phyloP scores from a whole-genome alignment of 2,888 invertebrate species.

The Rhamphomyia laevipes region DNA sequence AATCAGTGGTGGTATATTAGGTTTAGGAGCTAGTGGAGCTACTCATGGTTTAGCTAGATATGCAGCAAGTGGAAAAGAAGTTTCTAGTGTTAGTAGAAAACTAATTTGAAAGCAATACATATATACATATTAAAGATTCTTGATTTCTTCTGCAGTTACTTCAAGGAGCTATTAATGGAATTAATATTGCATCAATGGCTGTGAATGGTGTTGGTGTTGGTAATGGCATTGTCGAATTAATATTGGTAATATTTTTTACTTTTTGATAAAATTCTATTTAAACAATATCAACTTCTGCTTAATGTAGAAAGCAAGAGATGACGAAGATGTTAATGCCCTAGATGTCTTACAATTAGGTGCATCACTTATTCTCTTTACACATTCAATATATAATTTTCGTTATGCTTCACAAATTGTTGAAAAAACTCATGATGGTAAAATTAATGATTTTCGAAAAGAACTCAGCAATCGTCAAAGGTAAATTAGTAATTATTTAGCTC shows the following conservation, averaged over 20 bases:
- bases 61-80: conserved; percentile 7
- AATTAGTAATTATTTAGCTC: neutral
- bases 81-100: conserved; percentile 17
- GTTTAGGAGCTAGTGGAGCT: conserved; percentile 12
- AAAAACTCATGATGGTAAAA: conserved; percentile 19
- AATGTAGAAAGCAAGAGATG: conserved; percentile 25
- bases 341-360: conserved; percentile 27
- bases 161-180: conserved; percentile 23
- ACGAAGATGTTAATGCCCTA: conserved; percentile 23
- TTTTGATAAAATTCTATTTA: neutral
- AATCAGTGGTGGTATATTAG: conserved; percentile 22
- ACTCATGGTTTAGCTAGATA: conserved; percentile 1
- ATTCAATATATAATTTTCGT: conserved; percentile 30
- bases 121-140: neutral
- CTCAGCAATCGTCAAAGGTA: conserved; percentile 29
- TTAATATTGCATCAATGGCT: conserved; percentile 29
- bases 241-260: conserved; percentile 22
- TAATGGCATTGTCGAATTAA: conserved; percentile 25
- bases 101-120: neutral
- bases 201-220: conserved; percentile 28
- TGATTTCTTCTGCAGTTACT: neutral
- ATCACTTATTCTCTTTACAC: conserved; percentile 30
- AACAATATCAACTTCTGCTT: conserved; percentile 2
- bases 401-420: conserved; percentile 27
- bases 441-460: conserved; percentile 21